Base-by-base conservation (phyloP, 2,888 invertebrate species). In the Deilephila porcellus region DNA sequence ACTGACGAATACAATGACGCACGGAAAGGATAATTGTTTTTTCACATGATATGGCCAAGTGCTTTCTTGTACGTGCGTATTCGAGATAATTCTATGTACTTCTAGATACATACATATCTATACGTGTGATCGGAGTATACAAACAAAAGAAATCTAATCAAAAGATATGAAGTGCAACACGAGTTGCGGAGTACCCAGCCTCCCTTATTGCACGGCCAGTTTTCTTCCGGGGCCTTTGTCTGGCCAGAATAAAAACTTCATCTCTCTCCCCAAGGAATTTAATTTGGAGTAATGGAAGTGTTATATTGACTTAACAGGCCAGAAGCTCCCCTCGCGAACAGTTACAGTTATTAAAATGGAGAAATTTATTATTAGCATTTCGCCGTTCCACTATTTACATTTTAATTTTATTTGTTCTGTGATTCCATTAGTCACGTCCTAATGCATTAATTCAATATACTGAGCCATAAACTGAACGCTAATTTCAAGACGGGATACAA, bases 251-350 rank as follows among this genome's bases (percentile, higher is more conserved):
- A 94, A 94, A 94, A 94, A 94, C 93, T 93, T 93, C 91, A 93
- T 94, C 90, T 90, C 92, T 83, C 92, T 93, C 94, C 93, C 94
- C 89, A 83, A 92, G 93, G 94, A 94, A 94, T 94, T 94, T 94
- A 94, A 94, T 94, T 94, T 94, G 90, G 89, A 93, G 93, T 94
- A 94, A 94, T 94, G 94, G 94, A 94, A 94, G 94, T 94, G 94
- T 94, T 94, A 94, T 94, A 94, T 94, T 94, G 94, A 94, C 94
- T 94, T 93, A 94, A 93, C 93, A 94, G 93, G 92, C 93, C 93
- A 93, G 92, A 91, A 89, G 89, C 88, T 91, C 93, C 94, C 94
- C 94, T 92, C 84, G 86, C 86, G 83, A 82, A 84, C 89, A 87
- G 93, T 91, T 91, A 93, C 93, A 93, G 94, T 94, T 94, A 94